Conservation (phyloP, 2,113 vertebrate genomes). For the Oreotrochilus melanogaster region DNA sequence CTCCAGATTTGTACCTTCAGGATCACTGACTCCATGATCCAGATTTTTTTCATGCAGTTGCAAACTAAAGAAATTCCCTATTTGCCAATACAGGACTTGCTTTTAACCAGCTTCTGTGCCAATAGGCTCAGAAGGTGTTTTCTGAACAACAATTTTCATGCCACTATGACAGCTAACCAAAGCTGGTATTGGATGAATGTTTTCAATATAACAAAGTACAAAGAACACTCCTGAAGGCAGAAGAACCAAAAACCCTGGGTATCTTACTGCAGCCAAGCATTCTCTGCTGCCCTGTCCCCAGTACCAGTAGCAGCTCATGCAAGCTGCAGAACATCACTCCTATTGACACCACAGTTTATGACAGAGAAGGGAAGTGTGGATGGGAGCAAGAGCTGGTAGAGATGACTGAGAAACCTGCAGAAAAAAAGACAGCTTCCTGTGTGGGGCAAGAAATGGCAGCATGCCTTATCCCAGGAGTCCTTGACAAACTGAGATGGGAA, state of each 20-base stretch:
- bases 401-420: neutral
- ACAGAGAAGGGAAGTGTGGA: neutral
- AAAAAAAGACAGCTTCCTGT: neutral
- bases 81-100: neutral
- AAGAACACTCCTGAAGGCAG: neutral
- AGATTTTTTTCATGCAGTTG: neutral
- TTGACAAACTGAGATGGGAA: neutral
- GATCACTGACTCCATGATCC: neutral
- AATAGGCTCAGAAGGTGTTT: neutral
- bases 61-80: neutral
- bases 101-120: neutral
- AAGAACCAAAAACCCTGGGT: neutral
- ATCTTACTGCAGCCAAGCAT: neutral
- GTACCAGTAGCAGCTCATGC: neutral
- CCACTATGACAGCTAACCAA: neutral
- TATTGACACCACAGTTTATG: neutral
- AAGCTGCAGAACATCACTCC: neutral
- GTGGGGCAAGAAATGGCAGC: accelerated
- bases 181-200: neutral
- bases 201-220: neutral
- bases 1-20: accelerated
- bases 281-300: neutral
- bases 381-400: neutral
- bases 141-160: neutral
- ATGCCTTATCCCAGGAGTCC: neutral